Conservation (phyloP, 2,797 vertebrate genomes). For the Pteropus rufus region DNA sequence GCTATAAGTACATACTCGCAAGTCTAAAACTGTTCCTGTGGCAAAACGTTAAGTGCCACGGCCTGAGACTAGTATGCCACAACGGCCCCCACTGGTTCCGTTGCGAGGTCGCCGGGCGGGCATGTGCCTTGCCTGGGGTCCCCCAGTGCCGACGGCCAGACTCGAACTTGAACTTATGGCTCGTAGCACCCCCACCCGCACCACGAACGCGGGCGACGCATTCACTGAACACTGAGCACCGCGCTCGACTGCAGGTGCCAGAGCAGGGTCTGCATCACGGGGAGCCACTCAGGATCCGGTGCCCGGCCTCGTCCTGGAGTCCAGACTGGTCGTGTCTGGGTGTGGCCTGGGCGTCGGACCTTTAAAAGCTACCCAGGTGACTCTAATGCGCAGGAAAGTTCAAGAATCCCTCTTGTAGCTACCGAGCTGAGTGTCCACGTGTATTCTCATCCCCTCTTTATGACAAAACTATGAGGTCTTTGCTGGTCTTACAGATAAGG, state of each 20-base stretch:
- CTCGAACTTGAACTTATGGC: neutral
- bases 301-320: neutral
- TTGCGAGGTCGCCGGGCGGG: neutral
- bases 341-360: no score
- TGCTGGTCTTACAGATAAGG: neutral
- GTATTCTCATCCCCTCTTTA: neutral
- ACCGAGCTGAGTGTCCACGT: rapidly evolving
- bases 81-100: neutral
- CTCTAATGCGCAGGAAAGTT: neutral
- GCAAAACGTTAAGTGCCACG: neutral
- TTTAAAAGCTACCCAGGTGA: neutral
- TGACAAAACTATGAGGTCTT: neutral
- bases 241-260: neutral
- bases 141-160: rapidly evolving
- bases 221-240: rapidly evolving
- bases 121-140: neutral
- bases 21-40: neutral
- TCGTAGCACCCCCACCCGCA: rapidly evolving
- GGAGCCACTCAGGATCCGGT: neutral
- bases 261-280: rapidly evolving
- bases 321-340: neutral
- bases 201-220: rapidly evolving
- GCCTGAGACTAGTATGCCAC: neutral
- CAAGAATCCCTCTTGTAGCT: neutral
- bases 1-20: neutral